phyloP scores from a whole-genome alignment of 2,113 vertebrate species.

The Passerina amoena region DNA sequence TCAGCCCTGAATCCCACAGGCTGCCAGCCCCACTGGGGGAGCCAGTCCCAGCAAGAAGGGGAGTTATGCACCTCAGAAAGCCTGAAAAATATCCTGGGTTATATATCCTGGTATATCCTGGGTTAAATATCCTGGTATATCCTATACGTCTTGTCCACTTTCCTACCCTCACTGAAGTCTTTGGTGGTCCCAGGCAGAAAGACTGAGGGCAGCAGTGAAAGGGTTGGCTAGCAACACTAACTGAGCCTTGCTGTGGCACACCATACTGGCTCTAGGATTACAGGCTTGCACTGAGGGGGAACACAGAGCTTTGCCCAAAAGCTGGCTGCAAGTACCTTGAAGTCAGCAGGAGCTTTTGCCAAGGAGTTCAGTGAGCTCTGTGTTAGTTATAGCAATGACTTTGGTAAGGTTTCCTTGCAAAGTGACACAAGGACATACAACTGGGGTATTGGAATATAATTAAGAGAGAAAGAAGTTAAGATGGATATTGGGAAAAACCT shows the following conservation, averaged over 20 bases:
- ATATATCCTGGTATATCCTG: neutral
- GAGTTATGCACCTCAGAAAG: neutral
- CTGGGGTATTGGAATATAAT: conserved; percentile 43
- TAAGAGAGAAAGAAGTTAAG: conserved; percentile 29
- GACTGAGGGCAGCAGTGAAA: neutral
- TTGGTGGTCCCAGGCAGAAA: neutral
- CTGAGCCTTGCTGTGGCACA: neutral
- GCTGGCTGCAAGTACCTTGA: neutral
- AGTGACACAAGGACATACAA: conserved; percentile 45
- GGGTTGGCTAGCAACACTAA: neutral
- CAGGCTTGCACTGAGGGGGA: neutral
- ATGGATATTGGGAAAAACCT: conserved; percentile 19
- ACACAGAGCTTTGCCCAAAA: neutral
- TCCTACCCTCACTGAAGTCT: neutral
- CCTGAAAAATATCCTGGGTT: neutral
- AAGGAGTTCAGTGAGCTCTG: neutral
- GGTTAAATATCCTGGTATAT: neutral
- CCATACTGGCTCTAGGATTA: neutral
- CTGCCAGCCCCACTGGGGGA: neutral
- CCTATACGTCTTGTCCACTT: neutral
- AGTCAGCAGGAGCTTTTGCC: neutral
- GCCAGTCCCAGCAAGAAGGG: neutral
- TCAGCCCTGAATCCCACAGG: neutral
- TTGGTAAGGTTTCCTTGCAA: conserved; percentile 23
- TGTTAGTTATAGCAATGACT: neutral